Percentiles rank a stretch among this genome's conserved stretches.
phyloP scores from a whole-genome alignment of 1,140 invertebrate species.

The Contarinia nasturtii region DNA sequence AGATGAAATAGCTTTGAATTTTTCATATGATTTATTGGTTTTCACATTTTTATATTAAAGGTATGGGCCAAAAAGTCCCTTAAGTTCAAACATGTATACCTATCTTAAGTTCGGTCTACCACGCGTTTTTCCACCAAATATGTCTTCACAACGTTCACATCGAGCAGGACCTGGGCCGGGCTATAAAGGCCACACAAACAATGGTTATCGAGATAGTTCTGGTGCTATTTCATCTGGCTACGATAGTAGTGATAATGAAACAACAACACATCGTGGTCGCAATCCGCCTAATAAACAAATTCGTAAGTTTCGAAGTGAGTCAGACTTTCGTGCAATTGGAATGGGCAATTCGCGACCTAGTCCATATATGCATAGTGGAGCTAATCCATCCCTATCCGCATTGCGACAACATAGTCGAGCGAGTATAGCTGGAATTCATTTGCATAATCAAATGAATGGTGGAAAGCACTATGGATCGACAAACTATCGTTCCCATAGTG shows the following conservation, averaged over 20 bases:
- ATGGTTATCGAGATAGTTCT: slow-evolving; percentile 20
- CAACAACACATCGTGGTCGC: slow-evolving; percentile 31
- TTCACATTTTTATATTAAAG: too few relatives aligned
- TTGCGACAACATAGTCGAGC: slow-evolving; percentile 20
- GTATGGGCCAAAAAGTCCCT: slow-evolving; percentile 44
- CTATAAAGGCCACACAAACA: slow-evolving; percentile 14
- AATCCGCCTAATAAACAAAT: slow-evolving; percentile 26
- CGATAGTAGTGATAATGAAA: slow-evolving; percentile 60
- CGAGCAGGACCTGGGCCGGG: slow-evolving; percentile 12
- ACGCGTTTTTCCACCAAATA: slow-evolving; percentile 65
- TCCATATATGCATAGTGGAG: slow-evolving; percentile 12
- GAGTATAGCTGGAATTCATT: slow-evolving; percentile 15
- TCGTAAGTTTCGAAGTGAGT: slow-evolving; percentile 55
- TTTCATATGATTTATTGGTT: too few relatives aligned
- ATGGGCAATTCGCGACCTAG: slow-evolving; percentile 21
- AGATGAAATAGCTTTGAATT: background rate
- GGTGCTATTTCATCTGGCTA: slow-evolving; percentile 59
- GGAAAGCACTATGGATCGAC: slow-evolving; percentile 20
- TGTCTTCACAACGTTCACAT: slow-evolving; percentile 31
- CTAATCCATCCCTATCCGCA: slow-evolving; percentile 13
- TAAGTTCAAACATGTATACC: slow-evolving; percentile 78
- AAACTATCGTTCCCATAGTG: slow-evolving; percentile 23
- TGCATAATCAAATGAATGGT: slow-evolving; percentile 1
- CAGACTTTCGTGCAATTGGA: slow-evolving; percentile 47
- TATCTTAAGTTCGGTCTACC: slow-evolving; percentile 86